Conservation (phyloP, 2,888 invertebrate species). For the Drosophila gaucha region DNA sequence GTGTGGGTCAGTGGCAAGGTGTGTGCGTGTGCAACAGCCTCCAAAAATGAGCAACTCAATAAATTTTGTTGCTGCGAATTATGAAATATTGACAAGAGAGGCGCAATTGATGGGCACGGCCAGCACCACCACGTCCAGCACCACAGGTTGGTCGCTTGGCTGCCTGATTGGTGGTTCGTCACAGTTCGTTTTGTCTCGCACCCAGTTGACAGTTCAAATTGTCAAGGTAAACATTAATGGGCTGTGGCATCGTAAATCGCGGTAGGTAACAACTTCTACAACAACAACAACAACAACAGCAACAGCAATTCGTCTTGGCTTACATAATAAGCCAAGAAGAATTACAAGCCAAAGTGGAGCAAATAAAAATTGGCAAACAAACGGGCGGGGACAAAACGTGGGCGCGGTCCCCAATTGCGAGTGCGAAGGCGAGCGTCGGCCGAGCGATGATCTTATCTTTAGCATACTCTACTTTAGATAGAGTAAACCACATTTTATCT, state of each 20-base stretch:
- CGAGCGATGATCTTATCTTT: not conserved
- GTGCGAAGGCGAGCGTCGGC: not conserved
- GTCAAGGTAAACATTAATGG: slow-evolving; percentile 64
- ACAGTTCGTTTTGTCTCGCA: slow-evolving; percentile 28
- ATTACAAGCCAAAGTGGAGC: slow-evolving; percentile 57
- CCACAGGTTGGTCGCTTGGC: not conserved
- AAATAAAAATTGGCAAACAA: slow-evolving; percentile 71
- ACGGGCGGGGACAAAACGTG: slow-evolving; percentile 11
- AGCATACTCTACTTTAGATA: too few species aligned
- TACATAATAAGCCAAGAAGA: slow-evolving; percentile 57
- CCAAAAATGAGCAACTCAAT: slow-evolving; percentile 26
- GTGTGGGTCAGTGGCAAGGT: slow-evolving; percentile 75
- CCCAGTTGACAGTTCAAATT: slow-evolving; percentile 56
- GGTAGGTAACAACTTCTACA: slow-evolving; percentile 27
- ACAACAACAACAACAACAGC: slow-evolving; percentile 27
- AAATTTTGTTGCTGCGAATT: slow-evolving; percentile 45
- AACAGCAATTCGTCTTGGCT: slow-evolving; percentile 28
- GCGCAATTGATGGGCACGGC: slow-evolving; percentile 58
- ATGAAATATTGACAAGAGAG: slow-evolving; percentile 58
- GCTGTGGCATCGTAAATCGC: slow-evolving; percentile 49
- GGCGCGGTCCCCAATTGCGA: slow-evolving; percentile 6
- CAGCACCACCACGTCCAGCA: slow-evolving; percentile 5
- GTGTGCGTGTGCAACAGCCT: slow-evolving; percentile 32
- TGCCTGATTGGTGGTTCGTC: slow-evolving; percentile 13
- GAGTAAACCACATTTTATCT: too few species aligned